Evolutionary conservation across 2,888 invertebrate species (phyloP).

Genomic region (Melinopterus prodromus): DNA sequence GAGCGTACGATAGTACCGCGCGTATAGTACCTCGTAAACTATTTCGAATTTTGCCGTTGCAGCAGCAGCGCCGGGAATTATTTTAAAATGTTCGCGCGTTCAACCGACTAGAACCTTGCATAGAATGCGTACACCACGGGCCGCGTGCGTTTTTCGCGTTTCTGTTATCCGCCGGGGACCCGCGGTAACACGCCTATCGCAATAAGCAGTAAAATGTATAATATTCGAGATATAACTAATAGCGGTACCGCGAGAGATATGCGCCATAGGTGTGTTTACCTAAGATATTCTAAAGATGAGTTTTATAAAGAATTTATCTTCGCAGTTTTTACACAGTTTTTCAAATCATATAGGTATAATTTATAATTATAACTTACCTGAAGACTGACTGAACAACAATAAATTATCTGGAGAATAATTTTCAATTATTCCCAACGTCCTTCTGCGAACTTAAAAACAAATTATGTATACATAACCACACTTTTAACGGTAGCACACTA

Average conservation of each 20-base stretch:
- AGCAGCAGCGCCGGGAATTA: neutral
- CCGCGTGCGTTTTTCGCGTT: neutral
- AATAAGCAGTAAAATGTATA: conserved; percentile 4
- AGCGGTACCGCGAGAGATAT: neutral
- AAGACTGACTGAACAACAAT: too few species aligned
- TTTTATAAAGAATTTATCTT: too few species aligned
- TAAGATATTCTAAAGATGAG: neutral
- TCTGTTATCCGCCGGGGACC: neutral
- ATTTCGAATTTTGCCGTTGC: neutral
- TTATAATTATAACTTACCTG: too few species aligned
- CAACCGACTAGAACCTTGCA: neutral
- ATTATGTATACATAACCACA: too few species aligned
- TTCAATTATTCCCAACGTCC: too few species aligned
- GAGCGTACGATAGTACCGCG: neutral
- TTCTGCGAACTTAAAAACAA: too few species aligned
- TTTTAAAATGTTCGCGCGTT: neutral
- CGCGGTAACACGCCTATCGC: neutral
- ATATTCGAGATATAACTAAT: neutral
- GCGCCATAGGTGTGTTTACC: neutral
- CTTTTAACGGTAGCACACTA: too few species aligned
- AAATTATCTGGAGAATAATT: too few species aligned
- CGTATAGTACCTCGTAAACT: conserved; percentile 4
- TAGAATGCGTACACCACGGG: neutral
- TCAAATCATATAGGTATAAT: too few species aligned
- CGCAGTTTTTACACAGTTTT: too few species aligned